A percentile compares a stretch with the other conserved stretches of the same genome.
Conservation (phyloP, 2,113 vertebrate species). For the Dissostichus mawsoni region DNA sequence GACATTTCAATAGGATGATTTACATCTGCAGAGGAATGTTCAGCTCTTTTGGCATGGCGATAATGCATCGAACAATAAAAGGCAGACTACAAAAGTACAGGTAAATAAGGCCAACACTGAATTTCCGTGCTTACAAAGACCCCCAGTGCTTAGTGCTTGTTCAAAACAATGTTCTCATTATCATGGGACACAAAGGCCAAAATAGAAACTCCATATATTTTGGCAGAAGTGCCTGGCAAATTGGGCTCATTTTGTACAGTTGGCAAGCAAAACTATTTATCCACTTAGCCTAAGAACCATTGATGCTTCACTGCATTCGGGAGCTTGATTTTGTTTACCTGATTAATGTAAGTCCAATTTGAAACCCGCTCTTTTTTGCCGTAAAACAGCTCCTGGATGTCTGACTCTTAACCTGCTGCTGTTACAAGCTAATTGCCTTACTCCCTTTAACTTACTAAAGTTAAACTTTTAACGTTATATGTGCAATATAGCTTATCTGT, state of each 20-base stretch:
- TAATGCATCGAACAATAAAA: slow-evolving; percentile 54
- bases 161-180: slow-evolving; percentile 38
- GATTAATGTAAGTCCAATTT: no score
- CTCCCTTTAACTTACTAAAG: no score
- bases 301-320: neutral
- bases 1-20: slow-evolving; percentile 75
- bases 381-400: neutral
- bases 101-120: slow-evolving; percentile 26
- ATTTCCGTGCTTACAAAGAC: slow-evolving; percentile 14
- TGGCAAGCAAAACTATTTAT: neutral
- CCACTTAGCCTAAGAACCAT: slow-evolving; percentile 9
- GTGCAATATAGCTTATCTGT: no score
- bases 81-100: neutral
- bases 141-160: slow-evolving; percentile 1
- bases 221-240: neutral
- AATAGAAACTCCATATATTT: slow-evolving; percentile 9
- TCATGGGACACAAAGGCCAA: neutral
- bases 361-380: neutral
- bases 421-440: neutral
- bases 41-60: slow-evolving; percentile 11
- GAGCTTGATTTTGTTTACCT: neutral
- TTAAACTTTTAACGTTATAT: no score
- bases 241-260: slow-evolving; percentile 18
- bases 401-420: neutral
- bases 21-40: slow-evolving; percentile 53